Conservation (phyloP, 2,888 invertebrate species). For the Lycia hirtaria region DNA sequence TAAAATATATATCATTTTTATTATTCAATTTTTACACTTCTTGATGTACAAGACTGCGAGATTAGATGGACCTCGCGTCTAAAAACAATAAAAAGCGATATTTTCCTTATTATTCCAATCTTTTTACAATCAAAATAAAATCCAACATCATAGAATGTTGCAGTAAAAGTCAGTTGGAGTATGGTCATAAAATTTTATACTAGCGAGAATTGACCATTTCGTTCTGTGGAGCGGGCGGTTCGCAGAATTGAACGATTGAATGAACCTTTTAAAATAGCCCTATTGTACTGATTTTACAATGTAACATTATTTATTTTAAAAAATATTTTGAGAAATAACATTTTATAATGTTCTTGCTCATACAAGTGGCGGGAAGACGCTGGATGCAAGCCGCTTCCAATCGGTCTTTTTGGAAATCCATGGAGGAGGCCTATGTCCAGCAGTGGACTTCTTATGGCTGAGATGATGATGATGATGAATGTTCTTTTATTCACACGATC, state of each 20-base stretch:
- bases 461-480: no score
- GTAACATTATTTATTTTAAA: not conserved
- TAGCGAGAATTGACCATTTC: slow-evolving; percentile 52
- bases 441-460: no score
- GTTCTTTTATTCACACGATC: no score
- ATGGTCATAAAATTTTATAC: slow-evolving; percentile 53
- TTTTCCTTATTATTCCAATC: slow-evolving; percentile 12
- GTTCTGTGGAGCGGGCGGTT: slow-evolving; percentile 33
- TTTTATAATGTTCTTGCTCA: not conserved
- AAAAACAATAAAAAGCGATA: not conserved
- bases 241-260: slow-evolving; percentile 45
- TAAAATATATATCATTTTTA: no score
- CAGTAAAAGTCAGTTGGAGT: slow-evolving; percentile 43
- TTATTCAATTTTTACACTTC: not conserved
- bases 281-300: slow-evolving; percentile 4
- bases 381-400: no score
- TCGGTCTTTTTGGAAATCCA: no score
- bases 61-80: not conserved
- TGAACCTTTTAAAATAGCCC: slow-evolving; percentile 31
- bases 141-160: slow-evolving; percentile 36
- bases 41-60: not conserved
- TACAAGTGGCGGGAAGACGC: no score
- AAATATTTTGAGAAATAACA: not conserved
- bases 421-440: no score
- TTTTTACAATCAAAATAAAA: slow-evolving; percentile 36